Evolutionary conservation across 1,140 invertebrate species (phyloP).

Genomic region (Sycophila sp.): DNA sequence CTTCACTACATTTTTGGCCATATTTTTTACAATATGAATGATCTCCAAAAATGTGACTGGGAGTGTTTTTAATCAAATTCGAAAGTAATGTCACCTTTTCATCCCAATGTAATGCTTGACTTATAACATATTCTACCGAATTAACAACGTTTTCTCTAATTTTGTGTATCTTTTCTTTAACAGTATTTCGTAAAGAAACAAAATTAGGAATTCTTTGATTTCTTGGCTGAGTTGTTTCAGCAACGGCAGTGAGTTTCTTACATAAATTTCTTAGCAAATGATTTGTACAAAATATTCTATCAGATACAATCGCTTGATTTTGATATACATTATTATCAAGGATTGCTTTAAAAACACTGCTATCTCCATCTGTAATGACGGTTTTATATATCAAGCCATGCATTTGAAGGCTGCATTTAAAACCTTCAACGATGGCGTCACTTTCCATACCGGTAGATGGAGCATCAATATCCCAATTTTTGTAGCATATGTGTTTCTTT

Average conservation of each 20-base stretch:
- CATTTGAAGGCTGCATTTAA: slow-evolving; percentile 49
- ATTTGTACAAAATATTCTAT: slow-evolving; percentile 33
- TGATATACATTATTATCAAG: slow-evolving; percentile 11
- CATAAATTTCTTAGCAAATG: slow-evolving; percentile 28
- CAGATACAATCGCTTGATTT: neutral
- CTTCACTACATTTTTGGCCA: neutral
- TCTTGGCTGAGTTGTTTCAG: neutral
- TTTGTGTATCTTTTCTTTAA: slow-evolving; percentile 8
- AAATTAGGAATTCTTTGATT: neutral
- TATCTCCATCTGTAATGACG: slow-evolving; percentile 62
- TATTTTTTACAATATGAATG: slow-evolving; percentile 27
- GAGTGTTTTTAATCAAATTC: slow-evolving; percentile 30
- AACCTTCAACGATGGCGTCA: slow-evolving; percentile 58
- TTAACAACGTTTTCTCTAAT: slow-evolving; percentile 8
- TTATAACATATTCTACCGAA: neutral
- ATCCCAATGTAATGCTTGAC: neutral
- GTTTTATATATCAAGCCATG: slow-evolving; percentile 56
- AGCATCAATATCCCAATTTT: slow-evolving; percentile 40
- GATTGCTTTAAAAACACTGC: slow-evolving; percentile 52
- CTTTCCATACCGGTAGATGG: slow-evolving; percentile 62
- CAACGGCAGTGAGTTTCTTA: slow-evolving; percentile 4
- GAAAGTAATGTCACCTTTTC: slow-evolving; percentile 6
- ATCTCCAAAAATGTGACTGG: slow-evolving; percentile 42
- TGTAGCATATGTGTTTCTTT: slow-evolving; percentile 48
- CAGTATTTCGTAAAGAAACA: neutral